Evolutionary conservation across 2,113 vertebrate species (phyloP).

Genomic region (Rhineura floridana): DNA sequence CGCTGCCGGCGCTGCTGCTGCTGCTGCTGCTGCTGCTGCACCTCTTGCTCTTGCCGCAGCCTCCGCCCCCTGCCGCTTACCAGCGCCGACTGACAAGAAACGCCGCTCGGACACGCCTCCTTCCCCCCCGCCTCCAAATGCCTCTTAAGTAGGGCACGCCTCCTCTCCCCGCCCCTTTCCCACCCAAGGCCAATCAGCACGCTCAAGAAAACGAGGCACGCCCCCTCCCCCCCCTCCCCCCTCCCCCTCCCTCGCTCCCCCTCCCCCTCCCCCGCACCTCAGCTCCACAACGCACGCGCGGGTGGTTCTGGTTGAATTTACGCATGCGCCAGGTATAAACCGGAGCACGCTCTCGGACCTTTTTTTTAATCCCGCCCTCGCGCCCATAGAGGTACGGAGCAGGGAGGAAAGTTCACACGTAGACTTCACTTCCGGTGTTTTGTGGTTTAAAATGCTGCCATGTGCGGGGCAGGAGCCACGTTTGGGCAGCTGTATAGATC

Average conservation of each 20-base stretch:
- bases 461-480: not conserved
- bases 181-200: not conserved
- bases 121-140: not conserved
- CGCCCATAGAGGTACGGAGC: not conserved
- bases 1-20: not conserved
- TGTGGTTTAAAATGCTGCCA: not conserved
- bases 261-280: not conserved
- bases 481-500: not conserved
- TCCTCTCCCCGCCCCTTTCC: not conserved
- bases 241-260: not conserved
- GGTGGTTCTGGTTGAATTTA: no score
- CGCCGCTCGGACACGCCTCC: slow-evolving; percentile 3
- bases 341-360: not conserved
- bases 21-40: no score
- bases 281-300: not conserved
- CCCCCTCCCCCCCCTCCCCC: not conserved
- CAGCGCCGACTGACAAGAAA: slow-evolving; percentile 27
- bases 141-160: not conserved
- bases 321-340: not conserved
- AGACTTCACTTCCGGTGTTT: not conserved
- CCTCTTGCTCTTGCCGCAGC: slow-evolving; percentile 24
- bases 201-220: no score
- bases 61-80: slow-evolving; percentile 25
- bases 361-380: not conserved
- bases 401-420: no score